These are phyloP conservation scores for Iselma pallidipennis DNA, from an alignment of 2,888 invertebrate genomes.

Conservation along the genomic window DNA sequence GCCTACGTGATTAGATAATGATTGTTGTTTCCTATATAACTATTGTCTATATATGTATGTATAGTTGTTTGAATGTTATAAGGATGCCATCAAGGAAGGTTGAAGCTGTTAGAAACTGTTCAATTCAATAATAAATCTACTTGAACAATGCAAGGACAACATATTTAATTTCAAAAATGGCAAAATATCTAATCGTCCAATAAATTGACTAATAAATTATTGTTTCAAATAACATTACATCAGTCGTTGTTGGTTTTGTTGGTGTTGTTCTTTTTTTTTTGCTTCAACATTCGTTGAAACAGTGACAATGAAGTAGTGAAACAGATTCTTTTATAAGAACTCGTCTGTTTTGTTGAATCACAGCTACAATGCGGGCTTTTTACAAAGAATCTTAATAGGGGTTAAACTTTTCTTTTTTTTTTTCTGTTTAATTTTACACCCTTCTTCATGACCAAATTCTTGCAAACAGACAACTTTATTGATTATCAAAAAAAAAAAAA, in stretches of 20 bases:
- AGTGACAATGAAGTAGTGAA: background rate
- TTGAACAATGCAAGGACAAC: slow-evolving; percentile 38
- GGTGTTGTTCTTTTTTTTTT: too few species aligned
- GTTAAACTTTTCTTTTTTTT: background rate
- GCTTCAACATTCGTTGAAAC: too few species aligned
- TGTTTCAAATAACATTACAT: too few species aligned
- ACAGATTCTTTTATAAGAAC: background rate
- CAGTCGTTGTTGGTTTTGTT: background rate
- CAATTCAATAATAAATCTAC: slow-evolving; percentile 31
- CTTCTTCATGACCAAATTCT: too few species aligned
- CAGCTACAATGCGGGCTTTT: background rate
- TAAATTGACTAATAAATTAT: background rate
- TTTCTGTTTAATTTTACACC: background rate
- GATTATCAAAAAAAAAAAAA: too few species aligned
- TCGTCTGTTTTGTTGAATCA: background rate
- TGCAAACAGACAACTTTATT: too few species aligned
- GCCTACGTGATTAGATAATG: background rate
- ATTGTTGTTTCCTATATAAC: background rate
- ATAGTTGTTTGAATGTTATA: background rate
- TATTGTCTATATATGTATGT: background rate
- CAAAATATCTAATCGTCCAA: background rate
- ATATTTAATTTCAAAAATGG: background rate
- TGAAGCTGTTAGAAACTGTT: slow-evolving; percentile 22
- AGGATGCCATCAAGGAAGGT: slow-evolving; percentile 12
- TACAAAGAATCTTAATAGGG: background rate